Percentiles rank a stretch among this genome's conserved stretches.
Evolutionary conservation across 2,113 vertebrate species (phyloP).

Genomic region (Ptilorrhoa leucosticta): DNA sequence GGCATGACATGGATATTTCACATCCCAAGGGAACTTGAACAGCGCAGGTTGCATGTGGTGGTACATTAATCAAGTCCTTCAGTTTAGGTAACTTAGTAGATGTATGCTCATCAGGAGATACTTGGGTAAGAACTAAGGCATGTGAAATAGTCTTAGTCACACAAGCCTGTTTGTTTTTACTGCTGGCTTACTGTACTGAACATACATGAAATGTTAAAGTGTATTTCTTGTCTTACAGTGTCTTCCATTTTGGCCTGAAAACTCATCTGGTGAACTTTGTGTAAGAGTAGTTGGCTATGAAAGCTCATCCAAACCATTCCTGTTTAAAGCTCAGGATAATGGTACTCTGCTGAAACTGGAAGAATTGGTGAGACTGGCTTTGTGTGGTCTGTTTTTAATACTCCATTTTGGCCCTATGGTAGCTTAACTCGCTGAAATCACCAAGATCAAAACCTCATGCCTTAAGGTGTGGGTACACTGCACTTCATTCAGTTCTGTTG

Average conservation of each 20-base stretch:
- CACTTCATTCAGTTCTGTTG: not conserved
- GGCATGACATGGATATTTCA: not conserved
- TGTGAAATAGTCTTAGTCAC: not conserved
- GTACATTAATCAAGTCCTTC: not conserved
- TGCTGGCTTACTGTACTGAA: not conserved
- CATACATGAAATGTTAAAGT: fast-evolving
- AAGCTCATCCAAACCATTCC: conserved; percentile 81
- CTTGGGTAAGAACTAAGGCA: not conserved
- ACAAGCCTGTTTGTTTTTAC: not conserved
- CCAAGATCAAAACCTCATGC: not conserved
- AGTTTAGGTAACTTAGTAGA: not conserved
- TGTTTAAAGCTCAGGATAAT: conserved; percentile 85
- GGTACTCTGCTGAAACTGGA: conserved; percentile 87
- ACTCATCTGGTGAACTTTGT: conserved; percentile 81
- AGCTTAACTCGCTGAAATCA: not conserved
- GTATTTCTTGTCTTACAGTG: conserved; percentile 73
- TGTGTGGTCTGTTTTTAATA: not conserved
- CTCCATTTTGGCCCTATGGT: not conserved
- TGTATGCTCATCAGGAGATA: not conserved
- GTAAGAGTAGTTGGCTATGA: conserved; percentile 85
- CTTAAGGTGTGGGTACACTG: not conserved
- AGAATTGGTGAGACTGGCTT: conserved; percentile 74
- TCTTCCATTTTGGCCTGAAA: conserved; percentile 95
- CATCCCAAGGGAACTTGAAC: not conserved
- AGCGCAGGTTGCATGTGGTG: not conserved